Base-by-base conservation (phyloP, 2,888 invertebrate species). In the Hofmannophila pseudospretella region DNA sequence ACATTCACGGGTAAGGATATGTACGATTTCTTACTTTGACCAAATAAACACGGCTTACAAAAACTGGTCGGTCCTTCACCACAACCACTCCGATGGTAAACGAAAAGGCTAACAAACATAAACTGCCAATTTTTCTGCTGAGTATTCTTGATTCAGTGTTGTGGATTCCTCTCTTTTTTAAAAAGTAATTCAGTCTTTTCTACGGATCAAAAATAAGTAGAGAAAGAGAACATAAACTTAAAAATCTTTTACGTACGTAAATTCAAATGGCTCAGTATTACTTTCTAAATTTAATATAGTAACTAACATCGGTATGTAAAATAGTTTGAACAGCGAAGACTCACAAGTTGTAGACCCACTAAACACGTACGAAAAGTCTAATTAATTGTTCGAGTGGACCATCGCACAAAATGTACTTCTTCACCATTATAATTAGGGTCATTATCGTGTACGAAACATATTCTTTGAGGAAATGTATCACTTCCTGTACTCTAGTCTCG, bases 221-320 rank as follows among this genome's bases (percentile, higher is more conserved):
- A 64, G 58, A 68, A 72, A 67, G 66, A 61, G 58, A 64, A 65
- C 68, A 65, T 57, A 67, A 62, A 61, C 65, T 51, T 51, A 53
- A 4, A 56, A 52, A 54, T 58, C 50, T 45, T 59, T 54, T 62
- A 61, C 56, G 49, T 78, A 78, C 74, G 70, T 77, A 75, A 77
- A 67, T 66, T 64, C 56, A 72, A 82, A 74, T 72, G 72, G 67
- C 68, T 75, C 67, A 72, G 58, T 67, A 70, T 72, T 70, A 75
- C 63, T 56, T 47, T 62, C 69, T 79, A 73, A 51, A 57, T 45
- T 16, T 30, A 66, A 55, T 74, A 74, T 71, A 74, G 66, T 75
- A 74, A 76, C 84, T 85, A 81, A 82, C 79, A 75, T 84, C 77
- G 72, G 84, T 84, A 81, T 84, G 79, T 81, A 85, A 85, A 85